Base-by-base conservation (phyloP, 2,797 vertebrate species). In the Salarias fasciatus region DNA sequence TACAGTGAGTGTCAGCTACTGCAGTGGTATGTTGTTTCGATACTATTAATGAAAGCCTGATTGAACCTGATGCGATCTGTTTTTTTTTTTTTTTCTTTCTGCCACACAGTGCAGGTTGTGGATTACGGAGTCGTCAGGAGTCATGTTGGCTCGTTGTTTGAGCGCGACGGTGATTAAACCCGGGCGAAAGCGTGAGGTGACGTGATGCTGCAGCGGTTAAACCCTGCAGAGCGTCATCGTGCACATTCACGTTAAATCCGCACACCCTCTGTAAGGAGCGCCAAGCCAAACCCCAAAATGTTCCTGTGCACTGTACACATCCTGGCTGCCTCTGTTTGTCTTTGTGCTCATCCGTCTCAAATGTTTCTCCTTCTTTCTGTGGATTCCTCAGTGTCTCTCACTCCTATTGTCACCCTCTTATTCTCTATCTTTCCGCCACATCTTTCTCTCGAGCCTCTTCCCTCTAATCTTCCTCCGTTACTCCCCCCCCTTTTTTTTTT, bases 161-260 rank as follows among this genome's bases (percentile, higher is more conserved):
- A 63, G 51, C 71, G 36, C 49, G 65, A 66, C 48, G 36, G 57
- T 75, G 67, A 78, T 69, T 51, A 66, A 13, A 68, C 40, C 36
- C 2, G 45, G 14, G 51, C 30, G 5, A 66, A 73, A 47, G 55
- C 36, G 38, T 31, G 46, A 77, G 69, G 52, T 49, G 55, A 83
- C 69, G 76, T 67, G 77, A 69, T 71, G 51, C 54, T 71, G 75
- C 76, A 81, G 85, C 79, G 75, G 75, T 81, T 79, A 50, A 53
- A 76, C 64, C 71, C 74, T 69, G 72, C 65, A 65, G 79, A 66
- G 84, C 53, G 76, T 75, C 57, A 62, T 72, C 63, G 52, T 82
- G 82, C 79, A 53, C 65, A 69, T 48, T 42, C 53, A 53, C 64
- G 74, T 81, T 79, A 48, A 71, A 69, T 78, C 77, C 70, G 61